Evolutionary conservation across 2,113 vertebrate genomes (phyloP).

Genomic region (Motacilla tschutschensis): DNA sequence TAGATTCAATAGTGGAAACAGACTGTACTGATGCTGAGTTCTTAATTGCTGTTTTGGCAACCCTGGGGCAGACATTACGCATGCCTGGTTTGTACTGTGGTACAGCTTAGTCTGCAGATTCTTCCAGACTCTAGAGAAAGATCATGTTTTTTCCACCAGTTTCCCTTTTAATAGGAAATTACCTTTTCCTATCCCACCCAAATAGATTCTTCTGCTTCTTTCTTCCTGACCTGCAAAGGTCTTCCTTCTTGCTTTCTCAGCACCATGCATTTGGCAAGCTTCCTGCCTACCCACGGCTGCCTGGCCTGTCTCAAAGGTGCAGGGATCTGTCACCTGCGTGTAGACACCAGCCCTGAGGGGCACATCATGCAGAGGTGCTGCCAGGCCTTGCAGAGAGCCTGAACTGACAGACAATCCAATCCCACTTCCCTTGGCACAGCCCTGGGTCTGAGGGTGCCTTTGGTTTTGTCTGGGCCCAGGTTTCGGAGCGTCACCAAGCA

Average conservation of each 20-base stretch:
- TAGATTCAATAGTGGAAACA: not conserved
- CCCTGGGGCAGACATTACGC: not conserved
- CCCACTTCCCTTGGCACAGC: rapidly evolving
- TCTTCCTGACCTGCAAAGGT: not conserved
- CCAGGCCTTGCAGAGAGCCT: not conserved
- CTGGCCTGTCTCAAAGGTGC: not conserved
- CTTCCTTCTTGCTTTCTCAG: not conserved
- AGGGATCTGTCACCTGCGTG: not conserved
- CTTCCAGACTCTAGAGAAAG: not conserved
- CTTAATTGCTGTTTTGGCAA: conserved; percentile 21
- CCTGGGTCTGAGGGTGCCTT: not conserved
- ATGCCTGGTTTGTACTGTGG: not conserved
- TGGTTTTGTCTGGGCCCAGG: conserved; percentile 51
- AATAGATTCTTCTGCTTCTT: not conserved
- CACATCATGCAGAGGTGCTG: rapidly evolving
- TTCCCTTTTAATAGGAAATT: not conserved
- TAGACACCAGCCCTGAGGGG: not conserved
- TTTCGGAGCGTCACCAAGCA: conserved; percentile 83
- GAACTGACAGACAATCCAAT: not conserved
- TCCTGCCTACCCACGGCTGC: not conserved
- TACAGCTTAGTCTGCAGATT: not conserved
- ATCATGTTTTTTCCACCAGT: not conserved
- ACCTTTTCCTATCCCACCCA: not conserved
- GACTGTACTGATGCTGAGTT: not conserved
- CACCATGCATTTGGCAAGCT: not conserved